phyloP scores from a whole-genome alignment of 2,113 vertebrate species.

The Elgaria multicarinata region DNA sequence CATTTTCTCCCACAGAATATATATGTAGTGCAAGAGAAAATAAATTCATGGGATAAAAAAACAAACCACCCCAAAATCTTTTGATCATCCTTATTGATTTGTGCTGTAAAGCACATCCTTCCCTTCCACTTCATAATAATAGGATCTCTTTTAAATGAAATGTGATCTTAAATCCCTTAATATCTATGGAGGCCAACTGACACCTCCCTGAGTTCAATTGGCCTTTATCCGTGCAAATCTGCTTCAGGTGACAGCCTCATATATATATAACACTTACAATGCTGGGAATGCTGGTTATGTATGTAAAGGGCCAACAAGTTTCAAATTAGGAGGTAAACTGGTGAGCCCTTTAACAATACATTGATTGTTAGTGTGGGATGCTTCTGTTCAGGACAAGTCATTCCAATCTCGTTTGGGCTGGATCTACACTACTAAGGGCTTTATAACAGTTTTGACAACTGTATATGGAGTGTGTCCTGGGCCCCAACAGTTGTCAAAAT shows the following conservation, averaged over 20 bases:
- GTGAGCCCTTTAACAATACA: background rate
- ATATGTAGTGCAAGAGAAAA: conserved; percentile 65
- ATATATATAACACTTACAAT: background rate
- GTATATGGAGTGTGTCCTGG: too few species aligned
- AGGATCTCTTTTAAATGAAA: background rate
- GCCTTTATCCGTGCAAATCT: background rate
- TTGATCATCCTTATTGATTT: conserved; percentile 58
- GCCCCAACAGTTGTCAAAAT: too few species aligned
- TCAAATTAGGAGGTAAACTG: background rate
- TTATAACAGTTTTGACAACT: too few species aligned
- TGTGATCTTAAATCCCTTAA: background rate
- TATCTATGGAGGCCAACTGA: background rate
- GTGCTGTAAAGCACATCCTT: conserved; percentile 34
- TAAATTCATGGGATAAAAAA: conserved; percentile 54
- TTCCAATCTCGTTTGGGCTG: background rate
- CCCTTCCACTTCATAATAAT: background rate
- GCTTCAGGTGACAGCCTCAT: background rate
- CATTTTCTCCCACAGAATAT: conserved; percentile 53
- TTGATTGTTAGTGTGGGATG: background rate
- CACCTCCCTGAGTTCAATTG: background rate
- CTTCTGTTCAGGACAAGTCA: background rate
- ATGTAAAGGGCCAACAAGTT: background rate
- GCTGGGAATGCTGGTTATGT: background rate
- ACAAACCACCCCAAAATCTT: background rate
- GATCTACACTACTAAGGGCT: too few species aligned